Evolutionary conservation across 2,888 invertebrate species (phyloP), one percentile per base, ranked within the genome.

Genomic region (Hydraecia micacea): DNA sequence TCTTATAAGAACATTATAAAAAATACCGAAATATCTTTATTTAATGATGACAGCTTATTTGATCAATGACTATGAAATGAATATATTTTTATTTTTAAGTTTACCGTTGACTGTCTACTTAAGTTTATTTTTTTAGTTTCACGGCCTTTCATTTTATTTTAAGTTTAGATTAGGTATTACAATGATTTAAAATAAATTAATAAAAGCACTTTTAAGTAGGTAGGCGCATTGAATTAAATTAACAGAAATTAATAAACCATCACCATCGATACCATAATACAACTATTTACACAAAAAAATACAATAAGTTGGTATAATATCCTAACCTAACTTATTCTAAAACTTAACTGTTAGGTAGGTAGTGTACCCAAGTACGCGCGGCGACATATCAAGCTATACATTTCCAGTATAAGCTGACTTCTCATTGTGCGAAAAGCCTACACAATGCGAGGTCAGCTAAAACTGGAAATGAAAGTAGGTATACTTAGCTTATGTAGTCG

Each of bases 11-110:
- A 25, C 2, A 70, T 39, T 5, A 39, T 15, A 9, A 39, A 21
- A 49, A 52, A n/a, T 32, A 60, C 0, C n/a, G 18, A 79, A 79
- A 70, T 32, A 70, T 62, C 49, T 79, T 70, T 25, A 70, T 69
- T 60, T 60, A 73, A 77, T 69, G 68, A 81, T 42, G 81, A 79
- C 79, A 70, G 79, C 8, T 73, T 58, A 72, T 78, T 81, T 83
- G 60, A 79, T 83, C 49, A 81, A 81, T 83, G 49, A 42, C 32
- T 80, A 15, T 49, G 11, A 66, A 65, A 80, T 65, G 36, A 73
- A 66, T 73, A 73, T 49, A 39, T 80, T 73, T 36, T 60, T 15
- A 70, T 72, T 73, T 55, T 65, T n/a, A 73, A 46, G n/a, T 78
- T 58, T 70, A 79, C 69, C 69, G 58, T 42, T 82, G 13, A 4